Evolutionary conservation across 2,888 invertebrate genomes (phyloP).

Genomic region (Leucoptera coffeella): DNA sequence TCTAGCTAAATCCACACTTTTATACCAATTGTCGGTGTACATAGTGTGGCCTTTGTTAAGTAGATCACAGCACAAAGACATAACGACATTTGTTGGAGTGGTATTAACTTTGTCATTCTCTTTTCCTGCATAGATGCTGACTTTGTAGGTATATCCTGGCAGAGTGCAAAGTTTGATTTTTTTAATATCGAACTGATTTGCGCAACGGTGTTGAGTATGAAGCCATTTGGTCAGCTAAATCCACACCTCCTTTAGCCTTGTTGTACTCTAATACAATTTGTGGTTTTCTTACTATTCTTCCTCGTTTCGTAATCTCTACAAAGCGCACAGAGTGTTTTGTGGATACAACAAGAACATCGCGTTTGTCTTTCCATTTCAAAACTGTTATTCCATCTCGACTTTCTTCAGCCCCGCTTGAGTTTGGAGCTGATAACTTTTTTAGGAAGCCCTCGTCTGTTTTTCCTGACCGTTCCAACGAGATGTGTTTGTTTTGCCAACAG

Average conservation of each 20-base stretch:
- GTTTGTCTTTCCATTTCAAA: conserved; percentile 5
- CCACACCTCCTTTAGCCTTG: conserved; percentile 3
- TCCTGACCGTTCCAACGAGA: conserved; percentile 7
- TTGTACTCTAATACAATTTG: not conserved
- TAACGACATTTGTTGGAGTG: conserved; percentile 11
- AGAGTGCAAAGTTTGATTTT: conserved; percentile 9
- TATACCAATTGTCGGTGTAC: conserved; percentile 13
- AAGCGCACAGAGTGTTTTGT: conserved; percentile 4
- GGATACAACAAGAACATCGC: conserved; percentile 3
- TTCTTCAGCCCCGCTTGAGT: conserved; percentile 2
- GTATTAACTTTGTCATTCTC: conserved; percentile 10
- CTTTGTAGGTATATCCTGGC: conserved; percentile 11
- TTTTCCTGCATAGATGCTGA: conserved; percentile 12
- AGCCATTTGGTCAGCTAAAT: conserved; percentile 2
- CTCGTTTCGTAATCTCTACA: not conserved
- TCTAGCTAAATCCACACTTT: conserved; percentile 10
- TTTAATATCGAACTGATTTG: no score
- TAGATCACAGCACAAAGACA: conserved; percentile 11
- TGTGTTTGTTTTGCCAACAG: conserved; percentile 7
- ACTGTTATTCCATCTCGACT: conserved; percentile 4
- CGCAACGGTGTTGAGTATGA: no score
- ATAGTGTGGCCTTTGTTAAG: conserved; percentile 11
- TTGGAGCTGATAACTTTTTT: not conserved
- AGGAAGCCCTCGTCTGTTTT: conserved; percentile 5
- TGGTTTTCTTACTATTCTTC: not conserved